Conservation (phyloP, 2,888 invertebrate species). For the Ormyrus nitidulus region DNA sequence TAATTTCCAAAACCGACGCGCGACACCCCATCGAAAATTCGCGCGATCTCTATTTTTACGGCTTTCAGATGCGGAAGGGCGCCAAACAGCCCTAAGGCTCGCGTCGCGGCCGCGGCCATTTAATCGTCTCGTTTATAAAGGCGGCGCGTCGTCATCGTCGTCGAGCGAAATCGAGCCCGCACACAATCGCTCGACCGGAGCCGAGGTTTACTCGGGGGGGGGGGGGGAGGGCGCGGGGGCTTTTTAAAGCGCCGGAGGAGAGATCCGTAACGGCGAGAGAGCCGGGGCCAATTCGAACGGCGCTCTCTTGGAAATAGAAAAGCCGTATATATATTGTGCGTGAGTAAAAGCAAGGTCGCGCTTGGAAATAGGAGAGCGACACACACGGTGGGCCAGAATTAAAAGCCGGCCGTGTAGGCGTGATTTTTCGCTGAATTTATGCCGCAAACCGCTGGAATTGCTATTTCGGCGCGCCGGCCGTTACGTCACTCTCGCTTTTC, state of each 20-base stretch:
- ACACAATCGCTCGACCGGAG: background rate
- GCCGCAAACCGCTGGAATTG: no score
- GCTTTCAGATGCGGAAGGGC: background rate
- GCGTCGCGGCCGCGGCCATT: conserved; percentile 13
- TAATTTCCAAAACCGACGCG: no score
- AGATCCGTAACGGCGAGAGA: background rate
- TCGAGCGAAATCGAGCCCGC: background rate
- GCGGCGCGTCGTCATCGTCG: conserved; percentile 4
- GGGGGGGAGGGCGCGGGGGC: background rate
- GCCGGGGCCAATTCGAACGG: no score
- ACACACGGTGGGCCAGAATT: no score
- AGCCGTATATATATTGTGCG: no score
- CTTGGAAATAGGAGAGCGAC: no score
- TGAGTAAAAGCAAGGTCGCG: no score
- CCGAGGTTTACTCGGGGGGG: background rate
- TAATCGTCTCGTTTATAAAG: conserved; percentile 32
- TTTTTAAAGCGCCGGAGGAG: background rate
- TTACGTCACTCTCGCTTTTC: no score
- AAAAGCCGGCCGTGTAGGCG: no score
- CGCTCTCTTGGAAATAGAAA: no score
- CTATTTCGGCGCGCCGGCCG: no score
- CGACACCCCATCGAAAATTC: background rate
- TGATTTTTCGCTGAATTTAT: no score
- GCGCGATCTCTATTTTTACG: conserved; percentile 25
- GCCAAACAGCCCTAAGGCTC: conserved; percentile 13